Base-by-base conservation (phyloP, 2,113 vertebrate species). In the Galemys pyrenaicus region DNA sequence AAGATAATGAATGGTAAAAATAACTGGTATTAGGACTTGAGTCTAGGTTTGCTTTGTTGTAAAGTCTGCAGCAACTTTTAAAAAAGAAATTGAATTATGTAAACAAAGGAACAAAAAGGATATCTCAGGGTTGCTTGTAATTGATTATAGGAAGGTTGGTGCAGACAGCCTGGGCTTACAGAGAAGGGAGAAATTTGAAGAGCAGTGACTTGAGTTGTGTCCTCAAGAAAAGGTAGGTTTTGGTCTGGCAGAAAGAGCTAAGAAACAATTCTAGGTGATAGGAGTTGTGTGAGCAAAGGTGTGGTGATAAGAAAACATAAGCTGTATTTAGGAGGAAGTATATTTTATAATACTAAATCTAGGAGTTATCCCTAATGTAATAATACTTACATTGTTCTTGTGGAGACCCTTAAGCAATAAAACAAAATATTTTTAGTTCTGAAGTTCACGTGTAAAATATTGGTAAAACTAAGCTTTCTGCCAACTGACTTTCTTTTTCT, bases 41-140 rank as follows among this genome's bases (percentile, higher is more conserved):
- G 67, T 62, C 54, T 46, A 91, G 60, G 70, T 70, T 94, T 70
- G 32, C 39, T 83, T 94, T 84, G 56, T 94, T 80, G 30, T 56
- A 68, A 87, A 89, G 71, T 15, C 26, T 92, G 10, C 46, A 20
- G 10, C 46, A 20, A 16, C 7, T 91, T 81, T 6, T 20, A 39
- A 56, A 39, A 56, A 70, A 95, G 41, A 89, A 89, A 89, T 35
- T 82, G 83, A 71, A 37, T 85, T 86, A 78, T 74, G 0, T 94
- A 74, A 62, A 75, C 86, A 80, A 77, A 39, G 13, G 74, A 37
- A 67, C 28, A 8, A 39, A 86, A 79, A 35, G 4, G 70, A 70
- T 13, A 32, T 60, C 17, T 56, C 56, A 83, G 60, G 73, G 13
- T 17, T 82, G 39, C 87, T 91, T 93, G 17, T 74, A 82, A 51